A percentile compares a stretch with the other conserved stretches of the same genome.
Conservation (phyloP, 2,797 vertebrate genomes). For the Gouania willdenowi region DNA sequence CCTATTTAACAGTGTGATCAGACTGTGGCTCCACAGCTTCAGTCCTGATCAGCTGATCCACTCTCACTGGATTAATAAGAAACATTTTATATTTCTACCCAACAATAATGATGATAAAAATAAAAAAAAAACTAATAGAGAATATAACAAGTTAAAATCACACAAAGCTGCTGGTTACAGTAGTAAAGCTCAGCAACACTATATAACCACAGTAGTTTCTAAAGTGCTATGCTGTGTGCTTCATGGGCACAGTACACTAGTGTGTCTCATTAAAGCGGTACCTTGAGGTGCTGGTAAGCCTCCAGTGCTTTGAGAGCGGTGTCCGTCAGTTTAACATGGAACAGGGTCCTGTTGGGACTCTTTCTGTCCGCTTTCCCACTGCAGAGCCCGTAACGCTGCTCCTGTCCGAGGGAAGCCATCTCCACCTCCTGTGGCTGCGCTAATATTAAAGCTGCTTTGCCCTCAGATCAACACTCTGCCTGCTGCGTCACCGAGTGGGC, state of each 20-base stretch:
- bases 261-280: too few relatives aligned
- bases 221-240: too few relatives aligned
- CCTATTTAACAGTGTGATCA: conserved; percentile 20
- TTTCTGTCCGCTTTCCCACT: conserved; percentile 63
- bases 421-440: conserved; percentile 55
- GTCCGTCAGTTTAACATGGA: conserved; percentile 82
- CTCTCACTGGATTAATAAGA: too few relatives aligned
- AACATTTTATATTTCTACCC: too few relatives aligned
- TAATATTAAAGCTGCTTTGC: conserved; percentile 61
- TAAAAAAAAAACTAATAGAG: background rate
- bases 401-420: conserved; percentile 76
- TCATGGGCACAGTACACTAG: too few relatives aligned
- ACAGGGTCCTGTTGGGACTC: conserved; percentile 68
- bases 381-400: conserved; percentile 74
- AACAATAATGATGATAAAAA: too few relatives aligned
- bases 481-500: conserved; percentile 59
- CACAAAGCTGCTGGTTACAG: background rate
- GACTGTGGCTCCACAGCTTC: too few relatives aligned
- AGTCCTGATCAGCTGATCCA: conserved; percentile 3
- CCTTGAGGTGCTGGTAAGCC: conserved; percentile 78
- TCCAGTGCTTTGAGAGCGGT: conserved; percentile 79
- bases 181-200: too few relatives aligned
- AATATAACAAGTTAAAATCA: too few relatives aligned
- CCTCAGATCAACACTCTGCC: conserved; percentile 43
- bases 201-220: too few relatives aligned